Percentiles rank a stretch among this genome's conserved stretches.
Evolutionary conservation across 2,797 vertebrate genomes (phyloP).

Genomic region (Philypnodon macrostomus): DNA sequence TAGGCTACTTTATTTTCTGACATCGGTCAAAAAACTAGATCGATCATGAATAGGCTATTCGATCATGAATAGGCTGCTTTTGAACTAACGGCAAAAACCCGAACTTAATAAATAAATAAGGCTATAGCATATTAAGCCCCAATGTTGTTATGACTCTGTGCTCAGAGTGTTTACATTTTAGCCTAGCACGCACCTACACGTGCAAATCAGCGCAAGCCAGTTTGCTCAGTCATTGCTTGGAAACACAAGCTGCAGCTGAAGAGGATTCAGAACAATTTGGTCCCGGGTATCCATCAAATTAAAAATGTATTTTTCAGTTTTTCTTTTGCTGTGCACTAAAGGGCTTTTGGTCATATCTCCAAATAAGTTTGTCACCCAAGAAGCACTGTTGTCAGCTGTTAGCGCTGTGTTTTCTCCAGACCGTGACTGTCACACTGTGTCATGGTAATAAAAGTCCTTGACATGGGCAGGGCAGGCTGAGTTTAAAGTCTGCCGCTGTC

Average conservation of each 20-base stretch:
- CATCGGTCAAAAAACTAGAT: too few relatives aligned
- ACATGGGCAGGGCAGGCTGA: slow-evolving; percentile 13
- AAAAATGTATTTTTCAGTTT: neutral
- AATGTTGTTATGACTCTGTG: neutral
- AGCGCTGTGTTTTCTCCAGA: slow-evolving; percentile 10
- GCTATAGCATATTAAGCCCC: neutral
- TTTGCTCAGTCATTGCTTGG: slow-evolving; percentile 2
- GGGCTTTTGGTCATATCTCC: too few relatives aligned
- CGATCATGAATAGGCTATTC: too few relatives aligned
- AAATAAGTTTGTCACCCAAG: neutral
- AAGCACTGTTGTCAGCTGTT: slow-evolving; percentile 10
- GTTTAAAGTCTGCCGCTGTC: neutral
- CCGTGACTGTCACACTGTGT: slow-evolving; percentile 11
- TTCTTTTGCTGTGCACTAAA: slow-evolving; percentile 1
- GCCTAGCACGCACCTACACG: slow-evolving; percentile 30
- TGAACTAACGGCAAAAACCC: neutral
- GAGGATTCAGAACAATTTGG: neutral
- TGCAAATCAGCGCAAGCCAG: slow-evolving; percentile 3
- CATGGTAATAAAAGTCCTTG: slow-evolving; percentile 19
- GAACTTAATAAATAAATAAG: neutral
- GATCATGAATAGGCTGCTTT: neutral
- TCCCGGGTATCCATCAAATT: neutral
- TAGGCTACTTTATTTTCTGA: too few relatives aligned
- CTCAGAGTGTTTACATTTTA: slow-evolving; percentile 32
- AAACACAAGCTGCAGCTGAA: neutral